These are phyloP conservation scores for Gambusia holbrooki DNA, from an alignment of 2,113 vertebrate genomes.

Conservation along the genomic window DNA sequence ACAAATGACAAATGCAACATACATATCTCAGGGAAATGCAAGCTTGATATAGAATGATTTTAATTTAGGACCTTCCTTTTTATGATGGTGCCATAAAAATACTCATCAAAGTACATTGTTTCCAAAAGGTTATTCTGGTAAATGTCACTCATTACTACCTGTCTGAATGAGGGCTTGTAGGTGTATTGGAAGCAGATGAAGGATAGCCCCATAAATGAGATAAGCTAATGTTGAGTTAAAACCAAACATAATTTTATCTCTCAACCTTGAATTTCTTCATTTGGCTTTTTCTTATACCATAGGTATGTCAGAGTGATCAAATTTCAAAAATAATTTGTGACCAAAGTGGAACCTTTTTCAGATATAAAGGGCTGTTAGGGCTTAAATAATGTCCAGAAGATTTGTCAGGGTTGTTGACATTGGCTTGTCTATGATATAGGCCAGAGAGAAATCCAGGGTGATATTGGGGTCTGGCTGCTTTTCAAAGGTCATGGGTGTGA, in stretches of 20 bases:
- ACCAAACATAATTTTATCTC: not conserved
- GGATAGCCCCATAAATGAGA: not conserved
- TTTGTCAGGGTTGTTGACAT: slow-evolving; percentile 16
- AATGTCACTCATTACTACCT: no score
- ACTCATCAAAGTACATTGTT: no score
- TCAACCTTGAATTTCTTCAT: not conserved
- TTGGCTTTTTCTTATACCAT: not conserved
- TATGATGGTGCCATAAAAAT: no score
- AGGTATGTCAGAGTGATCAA: not conserved
- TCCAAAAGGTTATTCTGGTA: no score
- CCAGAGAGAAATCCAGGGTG: slow-evolving; percentile 34
- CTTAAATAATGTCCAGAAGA: slow-evolving; percentile 26
- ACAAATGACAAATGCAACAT: not conserved
- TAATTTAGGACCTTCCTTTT: no score
- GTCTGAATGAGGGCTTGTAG: not conserved
- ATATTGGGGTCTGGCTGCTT: slow-evolving; percentile 18
- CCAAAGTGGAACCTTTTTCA: not conserved
- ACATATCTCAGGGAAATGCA: not conserved
- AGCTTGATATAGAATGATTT: no score
- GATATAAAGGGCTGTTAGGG: not conserved
- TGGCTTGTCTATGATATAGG: slow-evolving; percentile 13
- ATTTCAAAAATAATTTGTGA: not conserved
- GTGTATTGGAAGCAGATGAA: not conserved
- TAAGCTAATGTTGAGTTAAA: not conserved
- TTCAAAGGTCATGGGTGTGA: slow-evolving; percentile 52